These are phyloP conservation scores for Lerema accius DNA, from an alignment of 1,140 invertebrate species.

Conservation along the genomic window DNA sequence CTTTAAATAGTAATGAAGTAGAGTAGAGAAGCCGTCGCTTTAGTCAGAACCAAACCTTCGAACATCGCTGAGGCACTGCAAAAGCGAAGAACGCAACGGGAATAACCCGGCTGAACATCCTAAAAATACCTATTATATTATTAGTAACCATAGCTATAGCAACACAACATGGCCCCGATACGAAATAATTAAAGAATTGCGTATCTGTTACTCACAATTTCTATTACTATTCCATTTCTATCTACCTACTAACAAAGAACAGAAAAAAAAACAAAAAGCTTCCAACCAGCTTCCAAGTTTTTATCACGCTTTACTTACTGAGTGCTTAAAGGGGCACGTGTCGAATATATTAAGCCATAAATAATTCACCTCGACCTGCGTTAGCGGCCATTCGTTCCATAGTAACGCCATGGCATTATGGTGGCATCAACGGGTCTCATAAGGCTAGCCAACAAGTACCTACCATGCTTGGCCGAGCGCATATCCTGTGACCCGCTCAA, in stretches of 20 bases:
- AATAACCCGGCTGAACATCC: too few species aligned
- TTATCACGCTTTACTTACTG: neutral
- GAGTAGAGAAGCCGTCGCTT: too few species aligned
- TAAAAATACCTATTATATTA: too few species aligned
- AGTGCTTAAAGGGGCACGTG: constrained; percentile 11
- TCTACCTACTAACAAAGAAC: neutral
- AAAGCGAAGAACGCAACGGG: too few species aligned
- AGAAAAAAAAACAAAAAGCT: neutral
- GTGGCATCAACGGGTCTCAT: constrained; percentile 25
- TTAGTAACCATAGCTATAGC: too few species aligned
- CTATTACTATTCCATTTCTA: too few species aligned
- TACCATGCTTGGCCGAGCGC: constrained; percentile 51
- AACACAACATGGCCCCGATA: too few species aligned
- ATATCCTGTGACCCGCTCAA: constrained; percentile 42
- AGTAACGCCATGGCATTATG: constrained; percentile 15
- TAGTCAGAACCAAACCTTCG: too few species aligned
- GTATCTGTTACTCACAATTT: too few species aligned
- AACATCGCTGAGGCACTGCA: too few species aligned
- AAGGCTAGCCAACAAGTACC: constrained; percentile 44
- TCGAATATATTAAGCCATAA: constrained; percentile 23
- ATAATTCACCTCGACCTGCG: constrained; percentile 17
- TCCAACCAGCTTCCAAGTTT: neutral
- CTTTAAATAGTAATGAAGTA: too few species aligned
- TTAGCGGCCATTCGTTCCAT: constrained; percentile 12
- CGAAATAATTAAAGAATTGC: too few species aligned